Evolutionary conservation across 2,888 invertebrate genomes (phyloP).

Genomic region (Trypoxylon attenuatum): DNA sequence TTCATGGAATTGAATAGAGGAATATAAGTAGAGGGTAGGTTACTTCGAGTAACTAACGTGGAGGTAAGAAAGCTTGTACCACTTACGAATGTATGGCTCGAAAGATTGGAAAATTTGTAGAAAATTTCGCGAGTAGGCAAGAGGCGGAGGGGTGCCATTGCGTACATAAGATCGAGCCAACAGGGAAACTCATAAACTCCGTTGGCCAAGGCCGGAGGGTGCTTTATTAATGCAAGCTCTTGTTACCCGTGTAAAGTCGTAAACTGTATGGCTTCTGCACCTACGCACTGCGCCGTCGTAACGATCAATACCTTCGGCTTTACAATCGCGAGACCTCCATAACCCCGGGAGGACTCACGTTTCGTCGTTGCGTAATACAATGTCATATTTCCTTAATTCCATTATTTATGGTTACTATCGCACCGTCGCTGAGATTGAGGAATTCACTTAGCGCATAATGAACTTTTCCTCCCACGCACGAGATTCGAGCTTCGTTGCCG

Average conservation of each 20-base stretch:
- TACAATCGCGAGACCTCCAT: conserved; percentile 43
- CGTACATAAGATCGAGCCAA: too few species aligned
- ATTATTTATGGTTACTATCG: conserved; percentile 40
- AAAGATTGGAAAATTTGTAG: too few species aligned
- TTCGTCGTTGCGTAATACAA: conserved; percentile 29
- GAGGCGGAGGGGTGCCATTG: too few species aligned
- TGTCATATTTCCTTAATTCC: conserved; percentile 47
- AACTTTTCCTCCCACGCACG: too few species aligned
- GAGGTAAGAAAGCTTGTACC: too few species aligned
- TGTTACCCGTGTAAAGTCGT: conserved; percentile 57
- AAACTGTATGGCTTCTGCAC: conserved; percentile 53
- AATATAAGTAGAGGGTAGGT: too few species aligned
- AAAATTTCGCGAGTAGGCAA: too few species aligned
- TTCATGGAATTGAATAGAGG: too few species aligned
- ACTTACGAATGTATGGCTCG: too few species aligned
- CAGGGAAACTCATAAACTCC: too few species aligned
- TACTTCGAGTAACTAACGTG: too few species aligned
- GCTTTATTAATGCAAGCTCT: conserved; percentile 59
- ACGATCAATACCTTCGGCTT: conserved; percentile 56
- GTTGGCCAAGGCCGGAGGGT: conserved; percentile 14
- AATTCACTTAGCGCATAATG: conserved; percentile 6
- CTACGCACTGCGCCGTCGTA: conserved; percentile 41
- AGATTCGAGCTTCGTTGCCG: too few species aligned
- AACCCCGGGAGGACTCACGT: conserved; percentile 6
- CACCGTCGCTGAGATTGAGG: conserved; percentile 13